Base-by-base conservation (phyloP, 2,113 vertebrate genomes). In the Lates calcarifer region DNA sequence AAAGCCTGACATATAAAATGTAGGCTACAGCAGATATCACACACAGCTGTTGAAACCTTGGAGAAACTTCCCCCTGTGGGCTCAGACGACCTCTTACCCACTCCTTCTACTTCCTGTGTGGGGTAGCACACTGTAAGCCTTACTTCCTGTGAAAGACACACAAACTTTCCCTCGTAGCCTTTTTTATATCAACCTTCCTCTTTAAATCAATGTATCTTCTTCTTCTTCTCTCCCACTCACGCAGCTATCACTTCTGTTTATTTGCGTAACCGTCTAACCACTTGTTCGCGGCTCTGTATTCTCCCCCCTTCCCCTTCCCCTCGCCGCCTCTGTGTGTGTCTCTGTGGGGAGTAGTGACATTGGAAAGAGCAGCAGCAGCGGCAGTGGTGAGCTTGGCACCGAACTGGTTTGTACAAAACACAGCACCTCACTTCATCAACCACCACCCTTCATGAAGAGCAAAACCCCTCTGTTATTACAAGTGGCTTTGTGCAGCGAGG, bases 61-160 rank as follows among this genome's bases (percentile, higher is more conserved):
- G 39, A 85, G 77, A 77, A 86, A 87, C 61, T 82, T 84, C 70
- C 87, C 55, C 83, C 47, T 79, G 51, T 33, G 67, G 74, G 80
- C 84, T 80, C 71, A 64, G 47, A 51, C 51, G 56, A 88, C 85
- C 91, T 90, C 83, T 86, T 80, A 82, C 87, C 79, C 62, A 77
- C 78, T 84, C 63, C 6, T 70, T 85, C 35, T 80, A 71, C 87
- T 92, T 93, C 88, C 88, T 90, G 87, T 84, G 74, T 29, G 63
- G 68, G 83, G 86, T 63, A 71, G 70, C 53, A 37, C 68, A 82
- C 60, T 51, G 61, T 31, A 53, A 72, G 82, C 43, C 31, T 81
- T 26, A 82, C 82, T 85, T 93, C 88, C 87, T 82, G 74, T 74
- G 55, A 74, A 67, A 84, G 51, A 70, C 47, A 10, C 53, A 53